Conservation (phyloP, 2,888 invertebrate species). For the Bellardia bayeri region DNA sequence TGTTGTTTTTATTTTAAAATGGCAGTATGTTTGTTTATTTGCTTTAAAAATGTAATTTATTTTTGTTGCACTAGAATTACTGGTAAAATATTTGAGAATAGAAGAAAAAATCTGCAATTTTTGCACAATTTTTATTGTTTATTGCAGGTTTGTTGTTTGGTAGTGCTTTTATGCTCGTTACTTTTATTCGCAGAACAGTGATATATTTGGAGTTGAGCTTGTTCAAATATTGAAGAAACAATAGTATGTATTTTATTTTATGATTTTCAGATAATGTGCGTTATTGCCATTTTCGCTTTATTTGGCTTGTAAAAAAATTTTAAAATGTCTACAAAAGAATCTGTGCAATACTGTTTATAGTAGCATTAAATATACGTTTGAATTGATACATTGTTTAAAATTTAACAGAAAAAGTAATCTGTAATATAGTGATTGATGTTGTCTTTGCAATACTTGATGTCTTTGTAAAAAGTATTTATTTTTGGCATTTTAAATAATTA, state of each 20-base stretch:
- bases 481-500: neutral
- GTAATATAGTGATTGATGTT: conserved; percentile 3
- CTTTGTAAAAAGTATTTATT: neutral
- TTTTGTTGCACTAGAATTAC: conserved; percentile 36
- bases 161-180: conserved; percentile 28
- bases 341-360: conserved; percentile 13
- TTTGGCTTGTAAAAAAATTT: conserved; percentile 14
- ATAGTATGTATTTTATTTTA: conserved; percentile 46
- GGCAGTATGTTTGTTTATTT: neutral
- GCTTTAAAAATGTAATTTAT: conserved; percentile 23
- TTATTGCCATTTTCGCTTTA: conserved; percentile 28
- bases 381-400: conserved; percentile 29
- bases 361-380: neutral
- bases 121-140: conserved; percentile 21
- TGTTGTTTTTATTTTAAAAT: conserved; percentile 25
- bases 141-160: conserved; percentile 14
- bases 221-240: conserved; percentile 49
- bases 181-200: neutral
- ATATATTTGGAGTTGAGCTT: conserved; percentile 33
- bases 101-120: conserved; percentile 44
- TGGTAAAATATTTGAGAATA: conserved; percentile 28
- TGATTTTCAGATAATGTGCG: conserved; percentile 44
- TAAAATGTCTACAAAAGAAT: neutral
- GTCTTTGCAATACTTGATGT: neutral
- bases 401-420: neutral